Evolutionary conservation across 2,888 invertebrate genomes (phyloP), one percentile per base, ranked within the genome.

Genomic region (Drosophila lacicola): DNA sequence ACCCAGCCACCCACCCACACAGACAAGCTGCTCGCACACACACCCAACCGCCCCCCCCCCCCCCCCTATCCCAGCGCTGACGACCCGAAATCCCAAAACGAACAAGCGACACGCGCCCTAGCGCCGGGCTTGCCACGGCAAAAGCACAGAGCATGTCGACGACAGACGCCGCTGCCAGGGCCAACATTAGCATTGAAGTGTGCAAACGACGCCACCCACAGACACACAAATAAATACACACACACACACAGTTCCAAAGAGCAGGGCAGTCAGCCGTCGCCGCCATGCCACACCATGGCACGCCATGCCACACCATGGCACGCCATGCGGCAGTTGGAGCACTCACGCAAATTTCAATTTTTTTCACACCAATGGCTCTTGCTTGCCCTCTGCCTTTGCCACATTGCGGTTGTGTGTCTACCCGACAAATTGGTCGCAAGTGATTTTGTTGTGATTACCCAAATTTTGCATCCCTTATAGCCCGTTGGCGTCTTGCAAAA

Each of bases 361-460:
- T 90, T 90, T 91, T 91, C 90, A 91, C 91, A 90, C 91, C 90
- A 90, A 83, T 86, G 88, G 88, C 88, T 88, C 82, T 78, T 69
- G 80, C 75, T 90, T 85, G 81, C 86, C 88, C 83, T 87, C 79
- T 82, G 74, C 74, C 85, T 70, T 75, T 84, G 86, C 83, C 84
- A 88, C 89, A 82, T 78, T 83, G 87, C 70, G 77, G 84, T 79
- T 60, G 64, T 70, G 61, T 57, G 70, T 74, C 41, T 63, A 88
- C 62, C 74, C 75, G 68, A 80, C 83, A 78, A 79, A 78, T 58
- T 57, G 55, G 64, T 82, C 74, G 46, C 37, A 41, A 67, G 19
- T 33, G 45, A 25, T 61, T 46, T 58, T 34, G 13, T 11, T 25
- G 49, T 34, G 11, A 8, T 2, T 19, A 13, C n/a, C 11, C 10